phyloP scores from a whole-genome alignment of 2,888 invertebrate species.

The Xanthorhoe designata region DNA sequence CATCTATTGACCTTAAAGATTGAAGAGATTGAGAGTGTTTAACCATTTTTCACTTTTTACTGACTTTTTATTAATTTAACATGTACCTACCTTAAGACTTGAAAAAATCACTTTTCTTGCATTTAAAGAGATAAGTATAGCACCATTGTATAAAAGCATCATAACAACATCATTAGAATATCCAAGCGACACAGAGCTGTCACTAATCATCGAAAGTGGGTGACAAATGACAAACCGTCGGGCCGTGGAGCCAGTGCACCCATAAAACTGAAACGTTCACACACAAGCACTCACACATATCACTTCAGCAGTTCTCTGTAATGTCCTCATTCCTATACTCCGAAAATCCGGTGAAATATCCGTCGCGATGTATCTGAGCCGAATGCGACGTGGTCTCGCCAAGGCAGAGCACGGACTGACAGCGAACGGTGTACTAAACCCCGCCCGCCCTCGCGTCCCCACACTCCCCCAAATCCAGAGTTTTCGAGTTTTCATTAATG shows the following conservation, averaged over 20 bases:
- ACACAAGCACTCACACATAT: constrained; percentile 70
- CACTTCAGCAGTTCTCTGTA: constrained; percentile 54
- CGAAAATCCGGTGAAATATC: constrained; percentile 52
- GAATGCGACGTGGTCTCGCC: constrained; percentile 50
- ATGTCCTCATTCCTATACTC: constrained; percentile 47
- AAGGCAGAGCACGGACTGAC: constrained; percentile 71
- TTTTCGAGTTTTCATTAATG: constrained; percentile 84
- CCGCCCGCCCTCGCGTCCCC: constrained; percentile 67
- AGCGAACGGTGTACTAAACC: constrained; percentile 58
- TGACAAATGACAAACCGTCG: constrained; percentile 68
- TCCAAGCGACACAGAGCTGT: constrained; percentile 53
- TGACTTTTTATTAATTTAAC: no score
- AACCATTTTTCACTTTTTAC: neutral
- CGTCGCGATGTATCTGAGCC: constrained; percentile 55
- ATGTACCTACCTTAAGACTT: no score
- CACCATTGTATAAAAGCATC: constrained; percentile 57
- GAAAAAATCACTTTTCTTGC: no score
- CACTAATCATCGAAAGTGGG: constrained; percentile 70
- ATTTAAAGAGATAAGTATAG: neutral
- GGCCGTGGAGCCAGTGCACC: constrained; percentile 71
- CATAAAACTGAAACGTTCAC: constrained; percentile 71
- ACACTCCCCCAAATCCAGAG: constrained; percentile 79
- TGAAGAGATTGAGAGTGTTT: no score
- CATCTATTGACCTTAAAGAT: neutral
- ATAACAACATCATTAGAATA: constrained; percentile 51